A percentile compares a stretch with the other conserved stretches of the same genome.
These are phyloP conservation scores for Megaceryle maxima DNA, from an alignment of 2,113 vertebrate genomes.

Conservation along the genomic window DNA sequence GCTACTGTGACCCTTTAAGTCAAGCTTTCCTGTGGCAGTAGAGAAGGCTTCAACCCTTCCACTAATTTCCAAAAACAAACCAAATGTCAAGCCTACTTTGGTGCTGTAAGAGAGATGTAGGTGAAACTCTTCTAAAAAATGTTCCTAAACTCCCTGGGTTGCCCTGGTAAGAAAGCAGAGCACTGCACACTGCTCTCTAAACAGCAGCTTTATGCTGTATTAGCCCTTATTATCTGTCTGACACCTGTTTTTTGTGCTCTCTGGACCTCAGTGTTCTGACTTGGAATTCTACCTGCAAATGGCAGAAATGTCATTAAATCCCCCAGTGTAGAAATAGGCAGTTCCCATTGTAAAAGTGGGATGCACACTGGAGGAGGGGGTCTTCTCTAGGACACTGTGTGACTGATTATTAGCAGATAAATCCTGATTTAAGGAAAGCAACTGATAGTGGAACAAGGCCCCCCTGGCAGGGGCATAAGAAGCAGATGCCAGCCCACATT, in stretches of 20 bases:
- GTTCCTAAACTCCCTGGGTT: background rate
- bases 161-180: background rate
- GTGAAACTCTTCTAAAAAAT: background rate
- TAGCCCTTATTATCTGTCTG: background rate
- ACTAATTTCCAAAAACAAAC: background rate
- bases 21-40: background rate
- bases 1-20: background rate
- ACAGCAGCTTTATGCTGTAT: background rate
- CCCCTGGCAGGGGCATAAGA: accelerated
- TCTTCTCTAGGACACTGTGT: background rate
- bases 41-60: background rate
- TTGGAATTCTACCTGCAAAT: background rate
- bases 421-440: background rate
- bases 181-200: background rate
- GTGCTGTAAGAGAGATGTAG: background rate
- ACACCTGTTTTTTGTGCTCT: background rate
- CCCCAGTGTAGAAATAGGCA: background rate
- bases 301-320: background rate
- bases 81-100: background rate
- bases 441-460: background rate
- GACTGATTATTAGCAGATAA: background rate
- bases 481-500: background rate
- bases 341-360: background rate
- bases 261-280: background rate
- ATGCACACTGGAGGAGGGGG: background rate